Evolutionary conservation across 2,888 invertebrate genomes (phyloP).

Genomic region (Drosophila dives): DNA sequence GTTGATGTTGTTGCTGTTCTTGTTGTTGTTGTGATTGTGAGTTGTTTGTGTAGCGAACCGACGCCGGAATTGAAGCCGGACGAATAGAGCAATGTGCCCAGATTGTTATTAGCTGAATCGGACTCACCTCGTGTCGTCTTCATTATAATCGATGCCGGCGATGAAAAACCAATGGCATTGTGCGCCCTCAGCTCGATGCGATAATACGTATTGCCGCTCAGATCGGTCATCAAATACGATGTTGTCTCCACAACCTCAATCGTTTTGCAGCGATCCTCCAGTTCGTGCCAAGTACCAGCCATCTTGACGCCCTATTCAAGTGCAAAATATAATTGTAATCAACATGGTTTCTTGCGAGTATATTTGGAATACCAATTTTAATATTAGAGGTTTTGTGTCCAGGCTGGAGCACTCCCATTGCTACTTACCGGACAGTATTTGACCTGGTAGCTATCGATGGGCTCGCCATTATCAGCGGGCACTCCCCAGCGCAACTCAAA

Average conservation of each 20-base stretch:
- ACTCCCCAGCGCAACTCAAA: constrained; percentile 94
- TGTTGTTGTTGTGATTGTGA: constrained; percentile 76
- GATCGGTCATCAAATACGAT: constrained; percentile 89
- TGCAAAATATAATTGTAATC: background rate
- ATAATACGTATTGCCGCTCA: constrained; percentile 93
- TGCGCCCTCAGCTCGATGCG: constrained; percentile 93
- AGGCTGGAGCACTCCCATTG: background rate
- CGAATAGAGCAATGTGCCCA: constrained; percentile 85
- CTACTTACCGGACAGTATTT: constrained; percentile 91
- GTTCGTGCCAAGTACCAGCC: constrained; percentile 88
- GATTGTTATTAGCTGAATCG: constrained; percentile 85
- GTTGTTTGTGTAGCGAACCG: constrained; percentile 82
- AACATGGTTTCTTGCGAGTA: background rate
- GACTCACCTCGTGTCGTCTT: constrained; percentile 95
- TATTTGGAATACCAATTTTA: background rate
- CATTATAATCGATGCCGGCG: constrained; percentile 91
- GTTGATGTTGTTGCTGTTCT: constrained; percentile 74
- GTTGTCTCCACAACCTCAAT: constrained; percentile 88
- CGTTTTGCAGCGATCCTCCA: constrained; percentile 86
- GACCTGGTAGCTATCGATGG: constrained; percentile 92
- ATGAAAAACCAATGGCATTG: constrained; percentile 93
- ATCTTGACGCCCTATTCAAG: constrained; percentile 87
- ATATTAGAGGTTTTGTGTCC: background rate
- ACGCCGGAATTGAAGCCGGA: constrained; percentile 84
- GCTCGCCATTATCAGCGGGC: constrained; percentile 95